Percentiles rank a stretch among this genome's conserved stretches.
These are phyloP conservation scores for Trochalopteron elliotii DNA, from an alignment of 2,113 vertebrate genomes.

Conservation along the genomic window DNA sequence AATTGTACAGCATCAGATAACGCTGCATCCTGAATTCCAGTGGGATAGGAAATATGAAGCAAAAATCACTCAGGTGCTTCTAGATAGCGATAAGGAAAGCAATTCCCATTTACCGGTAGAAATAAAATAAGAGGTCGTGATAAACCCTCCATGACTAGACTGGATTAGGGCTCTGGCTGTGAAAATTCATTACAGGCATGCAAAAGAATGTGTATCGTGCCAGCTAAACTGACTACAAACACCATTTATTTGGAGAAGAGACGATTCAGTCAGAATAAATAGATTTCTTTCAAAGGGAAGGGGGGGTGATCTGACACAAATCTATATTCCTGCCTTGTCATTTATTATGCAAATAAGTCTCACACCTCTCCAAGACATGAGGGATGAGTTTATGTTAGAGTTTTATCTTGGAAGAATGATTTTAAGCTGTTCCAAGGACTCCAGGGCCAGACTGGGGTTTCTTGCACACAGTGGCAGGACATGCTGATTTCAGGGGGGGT, in stretches of 20 bases:
- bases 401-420: not conserved
- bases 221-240: constrained; percentile 38
- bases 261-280: constrained; percentile 40
- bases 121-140: constrained; percentile 42
- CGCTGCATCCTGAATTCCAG: constrained; percentile 10
- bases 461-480: not conserved
- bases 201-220: constrained; percentile 26
- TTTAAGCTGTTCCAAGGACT: not conserved
- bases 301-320: not conserved
- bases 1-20: constrained; percentile 14
- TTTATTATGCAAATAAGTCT: constrained; percentile 55
- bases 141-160: constrained; percentile 38
- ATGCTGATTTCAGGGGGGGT: not conserved
- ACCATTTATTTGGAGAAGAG: constrained; percentile 47
- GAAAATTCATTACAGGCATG: constrained; percentile 62
- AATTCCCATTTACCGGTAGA: constrained; percentile 37
- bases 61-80: constrained; percentile 16
- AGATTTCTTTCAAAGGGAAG: constrained; percentile 33
- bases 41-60: constrained; percentile 14
- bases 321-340: constrained; percentile 35
- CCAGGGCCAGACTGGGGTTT: not conserved
- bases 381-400: not conserved
- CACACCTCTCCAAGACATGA: not conserved
- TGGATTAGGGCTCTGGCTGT: constrained; percentile 59
- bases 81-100: constrained; percentile 13